These are phyloP conservation scores for Tenthredo scrophulariae DNA, from an alignment of 2,888 invertebrate genomes.

Conservation along the genomic window DNA sequence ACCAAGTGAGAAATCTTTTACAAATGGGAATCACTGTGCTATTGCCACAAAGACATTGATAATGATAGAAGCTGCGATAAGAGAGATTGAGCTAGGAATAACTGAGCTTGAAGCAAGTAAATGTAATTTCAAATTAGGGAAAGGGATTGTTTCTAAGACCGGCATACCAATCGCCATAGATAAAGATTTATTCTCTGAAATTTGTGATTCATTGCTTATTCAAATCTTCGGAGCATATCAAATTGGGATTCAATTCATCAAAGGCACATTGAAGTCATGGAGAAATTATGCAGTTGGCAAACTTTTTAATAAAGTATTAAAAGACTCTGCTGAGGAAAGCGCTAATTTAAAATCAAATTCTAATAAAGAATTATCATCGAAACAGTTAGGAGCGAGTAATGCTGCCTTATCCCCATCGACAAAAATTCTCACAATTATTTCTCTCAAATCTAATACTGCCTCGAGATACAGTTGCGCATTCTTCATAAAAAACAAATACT, in stretches of 20 bases:
- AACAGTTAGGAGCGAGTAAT: neutral
- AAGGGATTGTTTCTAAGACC: neutral
- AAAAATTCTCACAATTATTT: neutral
- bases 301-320: neutral
- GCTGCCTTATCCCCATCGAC: neutral
- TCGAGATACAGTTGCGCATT: neutral
- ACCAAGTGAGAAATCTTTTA: neutral
- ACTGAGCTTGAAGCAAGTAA: neutral
- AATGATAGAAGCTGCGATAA: neutral
- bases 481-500: neutral
- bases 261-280: neutral
- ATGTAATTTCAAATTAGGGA: neutral
- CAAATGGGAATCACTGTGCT: neutral
- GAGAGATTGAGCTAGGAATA: neutral
- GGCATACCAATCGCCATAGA: neutral
- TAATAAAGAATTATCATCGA: neutral
- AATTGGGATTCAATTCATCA: neutral
- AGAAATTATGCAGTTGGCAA: neutral
- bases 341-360: neutral
- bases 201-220: neutral
- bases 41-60: neutral
- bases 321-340: neutral
- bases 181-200: neutral
- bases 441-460: neutral
- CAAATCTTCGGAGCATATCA: neutral